Evolutionary conservation across 2,888 invertebrate species (phyloP).

Genomic region (Drosophila fungiperda): DNA sequence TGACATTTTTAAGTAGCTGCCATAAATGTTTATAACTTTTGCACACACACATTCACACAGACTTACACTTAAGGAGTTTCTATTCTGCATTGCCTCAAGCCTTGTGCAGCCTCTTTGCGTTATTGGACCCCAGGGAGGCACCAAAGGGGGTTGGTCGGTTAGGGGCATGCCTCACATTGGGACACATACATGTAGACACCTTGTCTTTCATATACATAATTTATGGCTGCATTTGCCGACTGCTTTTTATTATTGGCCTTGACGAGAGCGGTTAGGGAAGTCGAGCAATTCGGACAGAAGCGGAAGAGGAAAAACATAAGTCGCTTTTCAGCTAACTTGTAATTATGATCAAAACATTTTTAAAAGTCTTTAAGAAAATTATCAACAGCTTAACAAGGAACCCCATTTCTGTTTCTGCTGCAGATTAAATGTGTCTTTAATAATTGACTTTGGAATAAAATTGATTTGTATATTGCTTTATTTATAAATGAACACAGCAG

Average conservation of each 20-base stretch:
- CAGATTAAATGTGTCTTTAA: not conserved
- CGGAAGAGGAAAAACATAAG: conserved; percentile 3
- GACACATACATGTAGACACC: conserved; percentile 52
- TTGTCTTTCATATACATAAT: conserved; percentile 75
- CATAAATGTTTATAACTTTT: conserved; percentile 80
- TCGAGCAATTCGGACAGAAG: not conserved
- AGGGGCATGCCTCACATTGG: conserved; percentile 4
- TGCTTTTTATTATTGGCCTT: conserved; percentile 48
- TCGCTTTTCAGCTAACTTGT: conserved; percentile 43
- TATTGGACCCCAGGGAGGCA: conserved; percentile 73
- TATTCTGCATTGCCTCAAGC: conserved; percentile 54
- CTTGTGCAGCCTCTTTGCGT: conserved; percentile 54
- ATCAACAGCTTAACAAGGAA: not conserved
- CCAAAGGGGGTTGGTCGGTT: conserved; percentile 1
- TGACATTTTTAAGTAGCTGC: conserved; percentile 81
- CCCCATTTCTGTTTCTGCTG: not conserved
- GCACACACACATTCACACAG: conserved; percentile 22
- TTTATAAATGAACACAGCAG: not conserved
- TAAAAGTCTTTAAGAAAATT: conserved; percentile 29
- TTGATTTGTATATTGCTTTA: not conserved
- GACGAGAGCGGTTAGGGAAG: conserved; percentile 29
- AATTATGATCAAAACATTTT: conserved; percentile 59
- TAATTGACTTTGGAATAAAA: not conserved
- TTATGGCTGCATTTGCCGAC: conserved; percentile 67
- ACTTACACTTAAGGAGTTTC: conserved; percentile 39